Conservation (phyloP, 1,140 invertebrate genomes). For the Drosophila bipectinata region DNA sequence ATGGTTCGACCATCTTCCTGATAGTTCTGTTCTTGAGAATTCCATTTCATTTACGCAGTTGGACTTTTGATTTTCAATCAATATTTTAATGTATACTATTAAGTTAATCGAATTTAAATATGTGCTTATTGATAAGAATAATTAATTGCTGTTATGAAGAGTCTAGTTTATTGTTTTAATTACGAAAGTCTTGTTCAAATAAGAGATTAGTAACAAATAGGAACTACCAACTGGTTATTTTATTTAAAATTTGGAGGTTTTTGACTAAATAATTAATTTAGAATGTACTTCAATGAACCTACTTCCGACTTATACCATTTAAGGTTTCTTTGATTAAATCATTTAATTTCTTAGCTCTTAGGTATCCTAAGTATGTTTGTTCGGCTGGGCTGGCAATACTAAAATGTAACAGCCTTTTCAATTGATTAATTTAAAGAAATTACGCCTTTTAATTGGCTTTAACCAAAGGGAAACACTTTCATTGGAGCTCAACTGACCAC, state of each 20-base stretch:
- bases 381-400: not conserved
- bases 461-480: conserved; percentile 14
- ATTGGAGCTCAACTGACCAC: conserved; percentile 9
- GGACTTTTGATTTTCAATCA: conserved; percentile 10
- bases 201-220: too few relatives aligned
- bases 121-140: not conserved
- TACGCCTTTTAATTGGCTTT: conserved; percentile 8
- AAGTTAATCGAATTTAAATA: not conserved
- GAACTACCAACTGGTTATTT: too few relatives aligned
- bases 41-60: conserved; percentile 7
- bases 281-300: too few relatives aligned
- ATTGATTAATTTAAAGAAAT: conserved; percentile 25
- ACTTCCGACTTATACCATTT: too few relatives aligned
- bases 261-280: too few relatives aligned
- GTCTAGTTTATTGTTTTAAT: not conserved
- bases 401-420: not conserved
- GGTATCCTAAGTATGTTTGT: too few relatives aligned
- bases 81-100: not conserved
- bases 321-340: not conserved
- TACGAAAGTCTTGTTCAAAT: not conserved
- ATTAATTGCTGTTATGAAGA: not conserved
- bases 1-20: conserved; percentile 16
- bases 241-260: not conserved
- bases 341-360: not conserved
- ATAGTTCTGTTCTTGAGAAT: conserved; percentile 21